These are phyloP conservation scores for Arvicanthis niloticus DNA, from an alignment of 2,113 vertebrate species.

Conservation along the genomic window DNA sequence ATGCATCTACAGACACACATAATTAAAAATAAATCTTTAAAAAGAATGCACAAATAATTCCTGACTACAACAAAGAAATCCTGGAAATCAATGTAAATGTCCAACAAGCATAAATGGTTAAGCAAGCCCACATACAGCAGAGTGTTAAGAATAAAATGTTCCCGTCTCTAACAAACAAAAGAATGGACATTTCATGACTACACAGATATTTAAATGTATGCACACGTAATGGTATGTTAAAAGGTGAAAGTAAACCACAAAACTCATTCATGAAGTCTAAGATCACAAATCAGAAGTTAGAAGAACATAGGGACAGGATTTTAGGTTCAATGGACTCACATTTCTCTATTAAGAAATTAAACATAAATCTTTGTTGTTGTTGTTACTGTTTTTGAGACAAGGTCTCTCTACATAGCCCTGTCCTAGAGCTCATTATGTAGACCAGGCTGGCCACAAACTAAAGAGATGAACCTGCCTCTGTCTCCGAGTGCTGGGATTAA, in stretches of 20 bases:
- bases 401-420: not conserved
- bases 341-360: slow-evolving; percentile 11
- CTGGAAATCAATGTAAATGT: not conserved
- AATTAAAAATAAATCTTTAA: not conserved
- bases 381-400: not conserved
- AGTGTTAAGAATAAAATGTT: slow-evolving; percentile 1
- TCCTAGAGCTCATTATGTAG: not conserved
- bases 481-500: not conserved
- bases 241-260: not conserved
- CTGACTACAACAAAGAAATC: slow-evolving; percentile 32
- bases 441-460: not conserved
- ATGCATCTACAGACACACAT: not conserved
- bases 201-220: not conserved
- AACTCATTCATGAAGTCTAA: slow-evolving; percentile 27
- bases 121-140: not conserved
- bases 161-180: not conserved
- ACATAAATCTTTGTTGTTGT: slow-evolving; percentile 21
- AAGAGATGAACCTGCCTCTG: not conserved
- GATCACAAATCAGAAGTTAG: slow-evolving; percentile 33
- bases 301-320: slow-evolving; percentile 33
- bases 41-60: slow-evolving; percentile 49
- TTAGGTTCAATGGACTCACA: not conserved
- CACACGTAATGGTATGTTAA: not conserved
- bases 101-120: slow-evolving; percentile 26
- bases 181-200: not conserved